A percentile compares a stretch with the other conserved stretches of the same genome.
These are phyloP conservation scores for Drosophila macrospina DNA, from an alignment of 2,888 invertebrate species.

Conservation along the genomic window DNA sequence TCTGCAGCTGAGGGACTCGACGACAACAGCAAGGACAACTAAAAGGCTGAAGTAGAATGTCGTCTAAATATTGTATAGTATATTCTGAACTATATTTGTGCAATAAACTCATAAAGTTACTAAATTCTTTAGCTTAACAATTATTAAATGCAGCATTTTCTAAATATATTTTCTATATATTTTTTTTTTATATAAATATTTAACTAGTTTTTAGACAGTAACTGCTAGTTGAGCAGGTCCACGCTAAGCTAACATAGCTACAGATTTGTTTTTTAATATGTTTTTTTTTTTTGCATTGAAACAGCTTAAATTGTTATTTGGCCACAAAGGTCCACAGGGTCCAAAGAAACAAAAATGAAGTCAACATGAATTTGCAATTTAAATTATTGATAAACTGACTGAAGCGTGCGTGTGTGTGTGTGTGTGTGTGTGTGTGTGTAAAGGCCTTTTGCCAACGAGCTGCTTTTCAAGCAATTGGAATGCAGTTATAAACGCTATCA, in stretches of 20 bases:
- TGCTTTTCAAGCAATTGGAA: conserved; percentile 20
- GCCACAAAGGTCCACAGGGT: conserved; percentile 32
- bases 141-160: too few relatives aligned
- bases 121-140: neutral
- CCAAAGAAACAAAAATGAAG: conserved; percentile 29
- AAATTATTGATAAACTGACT: conserved; percentile 70
- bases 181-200: neutral
- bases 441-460: conserved; percentile 6
- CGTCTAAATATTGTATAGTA: too few relatives aligned
- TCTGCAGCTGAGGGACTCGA: conserved; percentile 51
- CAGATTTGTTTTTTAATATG: conserved; percentile 11
- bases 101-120: neutral
- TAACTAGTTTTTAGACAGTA: neutral
- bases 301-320: conserved; percentile 47
- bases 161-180: too few relatives aligned
- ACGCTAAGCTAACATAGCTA: too few relatives aligned
- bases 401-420: too few relatives aligned
- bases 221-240: neutral
- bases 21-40: conserved; percentile 21
- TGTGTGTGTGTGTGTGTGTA: too few relatives aligned
- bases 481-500: conserved; percentile 51
- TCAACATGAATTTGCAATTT: conserved; percentile 58
- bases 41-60: conserved; percentile 17
- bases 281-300: conserved; percentile 44
- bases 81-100: too few relatives aligned